Evolutionary conservation across 2,797 vertebrate species (phyloP).

Genomic region (Sternotherus odoratus): DNA sequence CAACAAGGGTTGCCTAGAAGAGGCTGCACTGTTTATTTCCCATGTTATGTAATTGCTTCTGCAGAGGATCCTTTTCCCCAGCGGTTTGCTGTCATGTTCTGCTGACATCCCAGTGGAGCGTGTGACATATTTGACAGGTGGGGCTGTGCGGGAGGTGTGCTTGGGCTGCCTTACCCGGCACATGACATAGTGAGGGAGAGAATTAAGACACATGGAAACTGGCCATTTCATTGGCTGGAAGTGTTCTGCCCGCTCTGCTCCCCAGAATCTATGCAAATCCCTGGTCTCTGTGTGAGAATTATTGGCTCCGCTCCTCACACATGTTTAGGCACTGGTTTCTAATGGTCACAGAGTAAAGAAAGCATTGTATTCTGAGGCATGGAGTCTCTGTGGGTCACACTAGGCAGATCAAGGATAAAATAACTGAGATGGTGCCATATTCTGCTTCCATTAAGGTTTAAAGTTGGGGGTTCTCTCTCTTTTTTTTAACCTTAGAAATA

Average conservation of each 20-base stretch:
- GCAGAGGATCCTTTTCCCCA: background rate
- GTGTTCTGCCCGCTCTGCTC: background rate
- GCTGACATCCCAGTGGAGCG: accelerated
- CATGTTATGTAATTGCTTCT: accelerated
- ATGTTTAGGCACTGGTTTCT: background rate
- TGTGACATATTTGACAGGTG: accelerated
- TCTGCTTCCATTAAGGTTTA: background rate
- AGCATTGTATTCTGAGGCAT: background rate
- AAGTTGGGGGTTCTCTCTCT: background rate
- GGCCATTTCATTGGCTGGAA: background rate
- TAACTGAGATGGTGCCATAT: background rate
- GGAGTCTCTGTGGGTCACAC: background rate
- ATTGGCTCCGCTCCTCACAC: background rate
- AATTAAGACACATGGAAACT: accelerated
- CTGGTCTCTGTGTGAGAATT: background rate
- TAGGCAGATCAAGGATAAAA: background rate
- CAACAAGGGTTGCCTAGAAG: background rate
- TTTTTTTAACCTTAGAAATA: background rate
- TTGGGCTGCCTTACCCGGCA: background rate
- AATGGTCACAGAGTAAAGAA: background rate
- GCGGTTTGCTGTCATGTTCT: accelerated
- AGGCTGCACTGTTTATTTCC: background rate
- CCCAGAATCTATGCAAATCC: background rate
- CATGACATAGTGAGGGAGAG: background rate
- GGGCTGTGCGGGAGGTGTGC: background rate